Percentiles rank a stretch among this genome's conserved stretches.
phyloP scores from a whole-genome alignment of 2,888 invertebrate genomes.

The Tillus elongatus region DNA sequence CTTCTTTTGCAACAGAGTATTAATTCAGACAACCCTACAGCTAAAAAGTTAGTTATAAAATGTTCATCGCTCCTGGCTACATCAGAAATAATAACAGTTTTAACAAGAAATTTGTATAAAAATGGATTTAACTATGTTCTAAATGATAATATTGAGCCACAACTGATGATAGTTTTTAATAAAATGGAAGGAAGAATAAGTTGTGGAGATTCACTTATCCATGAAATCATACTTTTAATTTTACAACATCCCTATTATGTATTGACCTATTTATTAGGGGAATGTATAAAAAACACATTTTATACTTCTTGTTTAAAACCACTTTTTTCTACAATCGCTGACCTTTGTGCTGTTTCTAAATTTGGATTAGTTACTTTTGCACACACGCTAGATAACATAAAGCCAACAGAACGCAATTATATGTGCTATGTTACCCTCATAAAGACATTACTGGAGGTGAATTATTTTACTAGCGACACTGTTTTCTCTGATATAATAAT shows the following conservation, averaged over 20 bases:
- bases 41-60: conserved; percentile 28
- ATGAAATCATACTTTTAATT: conserved; percentile 29
- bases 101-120: conserved; percentile 28
- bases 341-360: conserved; percentile 25
- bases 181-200: conserved; percentile 22
- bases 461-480: conserved; percentile 22
- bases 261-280: conserved; percentile 25
- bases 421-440: conserved; percentile 27
- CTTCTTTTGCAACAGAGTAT: conserved; percentile 25
- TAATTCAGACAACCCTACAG: conserved; percentile 19
- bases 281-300: conserved; percentile 30
- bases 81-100: conserved; percentile 23
- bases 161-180: conserved; percentile 29
- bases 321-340: conserved; percentile 20
- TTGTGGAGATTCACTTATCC: conserved; percentile 20
- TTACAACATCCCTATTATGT: conserved; percentile 32
- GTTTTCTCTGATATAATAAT: conserved; percentile 18
- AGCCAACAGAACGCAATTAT: conserved; percentile 24
- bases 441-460: conserved; percentile 22
- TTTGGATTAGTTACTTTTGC: conserved; percentile 25
- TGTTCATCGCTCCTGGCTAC: conserved; percentile 28
- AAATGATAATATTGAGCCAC: conserved; percentile 21
- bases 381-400: conserved; percentile 20
- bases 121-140: conserved; percentile 25
- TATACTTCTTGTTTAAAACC: conserved; percentile 23